A percentile compares a stretch with the other conserved stretches of the same genome.
Conservation (phyloP, 1,140 invertebrate genomes). For the Danaus melanippus region DNA sequence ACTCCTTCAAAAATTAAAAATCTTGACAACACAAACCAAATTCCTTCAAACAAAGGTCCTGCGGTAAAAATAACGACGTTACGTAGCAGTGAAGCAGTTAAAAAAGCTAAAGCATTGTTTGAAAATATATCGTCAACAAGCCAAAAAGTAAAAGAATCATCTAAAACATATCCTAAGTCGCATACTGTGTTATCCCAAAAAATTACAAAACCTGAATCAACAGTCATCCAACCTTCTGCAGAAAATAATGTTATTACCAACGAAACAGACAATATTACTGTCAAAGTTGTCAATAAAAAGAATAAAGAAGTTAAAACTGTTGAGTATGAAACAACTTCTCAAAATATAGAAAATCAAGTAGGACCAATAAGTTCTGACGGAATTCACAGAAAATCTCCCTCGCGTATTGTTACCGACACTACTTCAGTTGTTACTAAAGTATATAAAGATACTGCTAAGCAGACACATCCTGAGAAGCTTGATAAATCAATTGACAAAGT, state of each 20-base stretch:
- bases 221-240: slow-evolving; percentile 30
- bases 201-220: slow-evolving; percentile 41
- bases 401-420: slow-evolving; percentile 32
- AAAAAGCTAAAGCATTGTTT: slow-evolving; percentile 77
- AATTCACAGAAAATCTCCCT: slow-evolving; percentile 35
- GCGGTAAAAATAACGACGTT: slow-evolving; percentile 58
- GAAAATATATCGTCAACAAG: slow-evolving; percentile 73
- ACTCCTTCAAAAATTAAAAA: slow-evolving; percentile 38
- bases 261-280: slow-evolving; percentile 22
- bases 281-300: not conserved
- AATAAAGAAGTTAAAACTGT: slow-evolving; percentile 15
- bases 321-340: slow-evolving; percentile 11
- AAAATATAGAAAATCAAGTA: slow-evolving; percentile 13
- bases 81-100: slow-evolving; percentile 74
- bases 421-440: slow-evolving; percentile 2
- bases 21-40: slow-evolving; percentile 21
- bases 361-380: slow-evolving; percentile 33
- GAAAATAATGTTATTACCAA: slow-evolving; percentile 26
- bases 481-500: slow-evolving; percentile 43
- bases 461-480: slow-evolving; percentile 27
- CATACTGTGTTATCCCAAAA: slow-evolving; percentile 59
- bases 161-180: slow-evolving; percentile 40
- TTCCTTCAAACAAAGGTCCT: slow-evolving; percentile 35
- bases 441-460: slow-evolving; percentile 21
- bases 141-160: slow-evolving; percentile 41